These are phyloP conservation scores for Eupeodes corollae DNA, from an alignment of 1,140 invertebrate species.

Conservation along the genomic window DNA sequence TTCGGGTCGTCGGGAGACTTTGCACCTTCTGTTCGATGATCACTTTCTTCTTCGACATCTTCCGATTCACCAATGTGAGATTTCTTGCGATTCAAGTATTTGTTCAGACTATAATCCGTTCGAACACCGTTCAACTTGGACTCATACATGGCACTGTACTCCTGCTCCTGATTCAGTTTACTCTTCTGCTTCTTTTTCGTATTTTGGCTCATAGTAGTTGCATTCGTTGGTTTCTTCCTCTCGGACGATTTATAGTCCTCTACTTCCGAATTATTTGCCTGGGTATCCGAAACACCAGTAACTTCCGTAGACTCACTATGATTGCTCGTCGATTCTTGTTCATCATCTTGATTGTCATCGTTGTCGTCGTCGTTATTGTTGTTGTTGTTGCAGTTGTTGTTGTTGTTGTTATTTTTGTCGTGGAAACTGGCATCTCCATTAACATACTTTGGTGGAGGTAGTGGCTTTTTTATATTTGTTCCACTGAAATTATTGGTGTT, in stretches of 20 bases:
- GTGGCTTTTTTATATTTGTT: not conserved
- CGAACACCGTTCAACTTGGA: conserved; percentile 29
- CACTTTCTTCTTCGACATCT: not conserved
- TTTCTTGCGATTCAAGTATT: conserved; percentile 32
- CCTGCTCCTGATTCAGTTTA: conserved; percentile 11
- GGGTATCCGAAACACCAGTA: conserved; percentile 24
- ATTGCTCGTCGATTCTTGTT: conserved; percentile 20
- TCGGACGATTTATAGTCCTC: not conserved
- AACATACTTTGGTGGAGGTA: conserved; percentile 8
- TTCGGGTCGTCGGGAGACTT: conserved; percentile 19
- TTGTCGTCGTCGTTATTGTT: conserved; percentile 2
- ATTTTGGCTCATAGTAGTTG: conserved; percentile 4
- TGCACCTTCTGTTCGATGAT: not conserved
- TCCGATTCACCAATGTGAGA: conserved; percentile 13
- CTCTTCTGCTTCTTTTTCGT: conserved; percentile 1
- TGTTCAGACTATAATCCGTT: conserved; percentile 31
- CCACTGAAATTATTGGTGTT: conserved; percentile 5
- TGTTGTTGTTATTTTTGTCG: not conserved
- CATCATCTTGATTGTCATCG: conserved; percentile 14
- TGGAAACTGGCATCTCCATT: not conserved
- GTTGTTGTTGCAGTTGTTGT: conserved; percentile 1
- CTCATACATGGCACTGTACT: conserved; percentile 25
- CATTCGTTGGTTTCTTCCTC: not conserved
- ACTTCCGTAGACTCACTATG: conserved; percentile 33
- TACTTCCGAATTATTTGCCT: conserved; percentile 16